Base-by-base conservation (phyloP, 2,797 vertebrate genomes). In the Triplophysa yarkandensis region DNA sequence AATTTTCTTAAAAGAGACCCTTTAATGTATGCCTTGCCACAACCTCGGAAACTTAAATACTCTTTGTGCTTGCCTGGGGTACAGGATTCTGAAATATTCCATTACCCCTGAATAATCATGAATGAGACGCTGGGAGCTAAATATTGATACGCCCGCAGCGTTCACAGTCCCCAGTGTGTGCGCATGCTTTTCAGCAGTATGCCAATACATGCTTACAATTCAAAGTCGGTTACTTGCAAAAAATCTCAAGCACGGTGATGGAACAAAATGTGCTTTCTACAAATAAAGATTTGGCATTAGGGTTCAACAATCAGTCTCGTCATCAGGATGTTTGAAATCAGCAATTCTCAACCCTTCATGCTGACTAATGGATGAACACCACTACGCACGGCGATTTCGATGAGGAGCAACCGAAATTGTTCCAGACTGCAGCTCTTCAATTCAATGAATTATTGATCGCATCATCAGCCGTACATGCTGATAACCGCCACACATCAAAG, bases 31-130 rank as follows among this genome's bases (percentile, higher is more conserved):
- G 65, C 57, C 60, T 77, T 25, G 41, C 60, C 54, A 61, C 67
- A 68, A 52, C 64, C 68, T 57, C 67, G 62, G 61, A 65, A 77
- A 46, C 48, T 63, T 79, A 67, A 71, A 67, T 71, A 75, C 68
- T 79, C 61, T 36, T 28, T 79, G 77, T 52, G 62, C 71, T 46
- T 58, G 67, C 77, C 67, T 7, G 48, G 64, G 77, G 78, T 76
- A 66, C 39, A 74, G 70, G 62, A 76, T 79, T 81, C 69, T 73
- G 65, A 67, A 82, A 81, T 82, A 83, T 83, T 83, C 79, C 79
- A 81, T 85, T 85, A 81, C 74, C 60, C 67, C 77, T 71, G 82
- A 83, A 85, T 85, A 83, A 85, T 79, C 82, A 85, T 78, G 80
- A 82, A 83, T 76, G 82, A 77, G 68, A 73, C 44, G 72, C 82